Base-by-base conservation (phyloP, 2,113 vertebrate species). In the Psittacara wagleri region DNA sequence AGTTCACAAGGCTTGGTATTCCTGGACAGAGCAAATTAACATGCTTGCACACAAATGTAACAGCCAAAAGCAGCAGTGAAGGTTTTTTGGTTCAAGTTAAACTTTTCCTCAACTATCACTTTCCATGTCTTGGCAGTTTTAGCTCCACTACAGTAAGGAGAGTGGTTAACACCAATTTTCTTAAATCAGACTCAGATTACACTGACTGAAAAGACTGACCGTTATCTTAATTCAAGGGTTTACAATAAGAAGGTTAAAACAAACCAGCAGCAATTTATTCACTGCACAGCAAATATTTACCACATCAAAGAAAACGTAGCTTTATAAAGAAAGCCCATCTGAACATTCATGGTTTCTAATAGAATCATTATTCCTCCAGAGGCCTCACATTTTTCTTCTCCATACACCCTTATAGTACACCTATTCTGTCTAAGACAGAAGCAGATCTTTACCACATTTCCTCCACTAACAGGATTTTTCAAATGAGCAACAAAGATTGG, bases 191-290 rank as follows among this genome's bases (percentile, higher is more conserved):
- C 48, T 89, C 69, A 44, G 57, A 79, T 91, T 85, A 91, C 48
- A 48, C 18, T 82, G 55, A 75, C 25, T 86, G 64, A 78, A 92
- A 86, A 90, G 61, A 81, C 2, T 6, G 57, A 57, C 82, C 29
- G 1, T 67, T 63, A 83, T 80, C 76, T 81, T 96, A 92, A 92
- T 95, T 92, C 86, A 44, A 86, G 64, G 77, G 49, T 84, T 94
- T 86, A 86, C 39, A 86, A 2, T 83, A 94, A 81, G 37, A 82
- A 84, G 39, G 90, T 83, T 92, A 86, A 83, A 95, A 78, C 23
- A 83, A 95, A 55, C 61, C 51, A 94, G 73, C 20, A 86, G 43
- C 54, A 86, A 49, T 51, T 37, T 17, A 88, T 20, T 68, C 39
- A 39, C 24, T 61, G 33, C 61, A 69, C 4, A 92, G 61, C 61